phyloP scores from a whole-genome alignment of 2,113 vertebrate species.

The Chrysochloris asiatica region DNA sequence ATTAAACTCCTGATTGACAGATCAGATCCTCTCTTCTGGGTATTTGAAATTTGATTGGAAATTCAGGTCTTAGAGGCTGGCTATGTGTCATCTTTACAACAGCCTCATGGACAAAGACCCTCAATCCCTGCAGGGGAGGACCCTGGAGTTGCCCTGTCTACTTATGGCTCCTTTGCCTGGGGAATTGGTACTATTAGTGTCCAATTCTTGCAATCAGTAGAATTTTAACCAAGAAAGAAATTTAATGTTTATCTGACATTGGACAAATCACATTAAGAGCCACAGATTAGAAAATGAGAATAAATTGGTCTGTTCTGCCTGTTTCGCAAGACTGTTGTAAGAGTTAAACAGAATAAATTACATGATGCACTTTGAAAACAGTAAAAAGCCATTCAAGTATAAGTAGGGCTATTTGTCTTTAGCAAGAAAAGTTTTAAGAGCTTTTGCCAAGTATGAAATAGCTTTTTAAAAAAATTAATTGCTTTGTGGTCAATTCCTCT shows the following conservation, averaged over 20 bases:
- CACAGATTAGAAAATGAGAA: background rate
- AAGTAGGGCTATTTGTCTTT: background rate
- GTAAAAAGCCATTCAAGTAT: background rate
- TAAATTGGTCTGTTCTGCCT: background rate
- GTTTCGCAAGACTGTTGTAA: background rate
- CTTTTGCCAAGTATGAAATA: constrained; percentile 6
- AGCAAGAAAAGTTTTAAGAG: background rate
- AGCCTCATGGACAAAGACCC: background rate
- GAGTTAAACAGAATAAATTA: background rate
- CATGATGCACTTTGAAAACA: background rate
- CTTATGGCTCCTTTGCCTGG: too few species aligned
- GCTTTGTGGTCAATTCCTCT: constrained; percentile 58
- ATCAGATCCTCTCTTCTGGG: background rate
- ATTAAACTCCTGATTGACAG: background rate
- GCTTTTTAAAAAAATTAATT: constrained; percentile 18
- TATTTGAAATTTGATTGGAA: background rate
- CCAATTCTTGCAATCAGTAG: constrained; percentile 14
- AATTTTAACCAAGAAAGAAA: constrained; percentile 48
- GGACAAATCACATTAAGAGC: background rate
- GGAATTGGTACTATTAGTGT: background rate
- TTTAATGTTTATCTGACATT: constrained; percentile 4
- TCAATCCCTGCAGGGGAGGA: too few species aligned
- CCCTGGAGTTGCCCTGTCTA: too few species aligned
- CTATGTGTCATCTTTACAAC: background rate
- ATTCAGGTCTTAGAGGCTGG: background rate